Percentiles rank a stretch among this genome's conserved stretches.
phyloP scores from a whole-genome alignment of 1,140 invertebrate genomes.

The Saccostrea echinata region DNA sequence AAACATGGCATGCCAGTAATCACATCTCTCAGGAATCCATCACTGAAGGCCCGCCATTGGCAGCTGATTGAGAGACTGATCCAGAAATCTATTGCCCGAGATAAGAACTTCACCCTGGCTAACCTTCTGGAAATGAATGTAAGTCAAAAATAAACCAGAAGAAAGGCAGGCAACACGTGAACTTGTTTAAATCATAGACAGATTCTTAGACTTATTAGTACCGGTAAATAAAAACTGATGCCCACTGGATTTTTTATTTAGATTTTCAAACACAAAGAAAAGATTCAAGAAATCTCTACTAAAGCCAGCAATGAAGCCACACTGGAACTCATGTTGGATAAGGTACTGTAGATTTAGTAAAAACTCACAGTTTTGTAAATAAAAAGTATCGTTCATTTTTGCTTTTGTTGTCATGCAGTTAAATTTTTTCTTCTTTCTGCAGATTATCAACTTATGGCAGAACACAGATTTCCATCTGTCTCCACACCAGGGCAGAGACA shows the following conservation, averaged over 20 bases:
- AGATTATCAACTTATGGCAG: slow-evolving; percentile 78
- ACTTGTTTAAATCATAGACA: no score
- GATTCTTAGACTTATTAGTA: no score
- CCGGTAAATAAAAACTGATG: no score
- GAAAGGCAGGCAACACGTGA: no score
- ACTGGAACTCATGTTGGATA: slow-evolving; percentile 88
- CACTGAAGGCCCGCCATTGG: slow-evolving; percentile 77
- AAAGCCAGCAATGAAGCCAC: slow-evolving; percentile 91
- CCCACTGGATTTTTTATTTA: slow-evolving; percentile 69
- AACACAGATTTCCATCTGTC: slow-evolving; percentile 77
- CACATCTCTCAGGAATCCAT: slow-evolving; percentile 78
- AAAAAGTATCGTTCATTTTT: not conserved
- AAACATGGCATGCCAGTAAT: slow-evolving; percentile 85
- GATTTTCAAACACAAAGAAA: slow-evolving; percentile 86
- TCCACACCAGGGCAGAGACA: slow-evolving; percentile 83
- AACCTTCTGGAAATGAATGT: slow-evolving; percentile 73
- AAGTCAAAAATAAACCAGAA: not conserved
- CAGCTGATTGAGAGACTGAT: slow-evolving; percentile 77
- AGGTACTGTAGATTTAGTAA: slow-evolving; percentile 80
- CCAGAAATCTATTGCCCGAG: slow-evolving; percentile 74
- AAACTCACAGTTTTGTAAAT: not conserved
- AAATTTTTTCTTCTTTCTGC: slow-evolving; percentile 33
- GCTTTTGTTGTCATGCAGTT: not conserved
- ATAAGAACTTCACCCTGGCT: slow-evolving; percentile 77
- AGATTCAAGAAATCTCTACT: slow-evolving; percentile 89